A percentile compares a stretch with the other conserved stretches of the same genome.
These are phyloP conservation scores for Chorisops tibialis DNA, from an alignment of 2,888 invertebrate genomes.

Conservation along the genomic window DNA sequence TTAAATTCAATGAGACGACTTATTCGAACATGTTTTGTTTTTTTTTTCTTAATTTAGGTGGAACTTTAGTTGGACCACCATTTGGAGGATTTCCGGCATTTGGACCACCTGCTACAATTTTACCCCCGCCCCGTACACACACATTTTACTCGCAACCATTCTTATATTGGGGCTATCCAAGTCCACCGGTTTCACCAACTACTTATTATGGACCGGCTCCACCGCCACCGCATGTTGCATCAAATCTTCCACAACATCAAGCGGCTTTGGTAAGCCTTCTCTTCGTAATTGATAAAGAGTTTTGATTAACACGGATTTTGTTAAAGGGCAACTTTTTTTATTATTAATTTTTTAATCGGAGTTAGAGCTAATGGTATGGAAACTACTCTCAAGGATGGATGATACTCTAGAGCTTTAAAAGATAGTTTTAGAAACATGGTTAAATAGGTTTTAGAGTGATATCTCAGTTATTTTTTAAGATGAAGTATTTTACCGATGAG, in stretches of 20 bases:
- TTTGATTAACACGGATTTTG: too few species aligned
- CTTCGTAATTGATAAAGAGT: neutral
- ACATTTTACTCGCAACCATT: conserved; percentile 63
- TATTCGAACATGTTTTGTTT: too few species aligned
- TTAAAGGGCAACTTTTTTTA: too few species aligned
- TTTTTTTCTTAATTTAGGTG: conserved; percentile 51
- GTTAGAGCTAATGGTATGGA: too few species aligned
- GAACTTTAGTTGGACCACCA: conserved; percentile 58
- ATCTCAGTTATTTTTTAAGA: too few species aligned
- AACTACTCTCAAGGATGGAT: too few species aligned
- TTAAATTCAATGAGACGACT: too few species aligned
- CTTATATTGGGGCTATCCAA: conserved; percentile 92
- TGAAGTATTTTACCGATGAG: too few species aligned
- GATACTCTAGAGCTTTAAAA: too few species aligned
- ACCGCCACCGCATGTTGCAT: conserved; percentile 38
- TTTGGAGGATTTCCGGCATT: conserved; percentile 57
- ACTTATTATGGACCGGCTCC: conserved; percentile 72
- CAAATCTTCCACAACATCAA: conserved; percentile 34
- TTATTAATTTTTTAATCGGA: too few species aligned
- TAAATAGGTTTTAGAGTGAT: too few species aligned
- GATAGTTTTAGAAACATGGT: too few species aligned
- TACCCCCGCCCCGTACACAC: conserved; percentile 55
- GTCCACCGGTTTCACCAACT: conserved; percentile 90
- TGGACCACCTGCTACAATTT: conserved; percentile 53
- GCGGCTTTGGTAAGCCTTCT: conserved; percentile 42